Evolutionary conservation across 2,113 vertebrate species (phyloP).

Genomic region (Petrocephalus zakoni): DNA sequence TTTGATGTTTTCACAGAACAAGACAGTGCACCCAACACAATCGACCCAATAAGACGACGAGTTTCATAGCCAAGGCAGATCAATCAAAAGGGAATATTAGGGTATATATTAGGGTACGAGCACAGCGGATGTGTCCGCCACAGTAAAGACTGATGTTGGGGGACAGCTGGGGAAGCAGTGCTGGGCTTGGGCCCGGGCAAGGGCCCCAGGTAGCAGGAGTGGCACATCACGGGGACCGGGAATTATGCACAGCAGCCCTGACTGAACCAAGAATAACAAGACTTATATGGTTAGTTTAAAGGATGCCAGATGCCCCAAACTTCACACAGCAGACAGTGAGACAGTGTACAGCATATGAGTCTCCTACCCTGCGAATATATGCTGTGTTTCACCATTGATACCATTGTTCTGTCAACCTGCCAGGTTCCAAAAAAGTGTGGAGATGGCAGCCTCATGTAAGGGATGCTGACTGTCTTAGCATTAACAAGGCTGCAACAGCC

Average conservation of each 20-base stretch:
- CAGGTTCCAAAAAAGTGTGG: neutral
- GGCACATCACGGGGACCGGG: neutral
- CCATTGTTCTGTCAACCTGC: neutral
- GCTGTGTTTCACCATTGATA: neutral
- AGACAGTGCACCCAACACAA: neutral
- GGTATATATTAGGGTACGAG: neutral
- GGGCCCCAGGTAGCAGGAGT: neutral
- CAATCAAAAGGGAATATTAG: neutral
- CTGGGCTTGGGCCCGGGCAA: neutral
- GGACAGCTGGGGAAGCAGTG: neutral
- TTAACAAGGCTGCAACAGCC: neutral
- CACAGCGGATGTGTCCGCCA: neutral
- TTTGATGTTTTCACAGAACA: neutral
- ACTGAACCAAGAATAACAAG: neutral
- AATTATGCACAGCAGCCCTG: neutral
- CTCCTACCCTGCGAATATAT: neutral
- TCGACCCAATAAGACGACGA: neutral
- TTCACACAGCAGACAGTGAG: neutral
- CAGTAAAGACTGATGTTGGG: neutral
- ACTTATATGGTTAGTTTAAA: neutral
- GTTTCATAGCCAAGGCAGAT: neutral
- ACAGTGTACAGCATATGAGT: neutral
- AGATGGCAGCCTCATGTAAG: neutral
- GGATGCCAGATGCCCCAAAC: neutral
- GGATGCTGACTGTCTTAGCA: neutral